Conservation (phyloP, 2,888 invertebrate species). For the Catocala sponsa region DNA sequence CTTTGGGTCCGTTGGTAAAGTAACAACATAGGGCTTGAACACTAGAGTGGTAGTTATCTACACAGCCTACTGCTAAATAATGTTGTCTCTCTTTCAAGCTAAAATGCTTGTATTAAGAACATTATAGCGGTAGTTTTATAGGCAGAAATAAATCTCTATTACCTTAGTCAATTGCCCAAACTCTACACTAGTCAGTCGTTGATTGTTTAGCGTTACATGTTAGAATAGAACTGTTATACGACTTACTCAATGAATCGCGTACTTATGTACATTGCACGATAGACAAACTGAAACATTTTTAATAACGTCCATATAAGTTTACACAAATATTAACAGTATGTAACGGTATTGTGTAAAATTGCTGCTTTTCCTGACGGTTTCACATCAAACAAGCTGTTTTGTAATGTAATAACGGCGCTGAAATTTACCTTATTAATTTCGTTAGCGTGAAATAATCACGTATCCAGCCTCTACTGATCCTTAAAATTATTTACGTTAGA, state of each 20-base stretch:
- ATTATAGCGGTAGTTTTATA: too few relatives aligned
- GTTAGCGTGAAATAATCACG: conserved; percentile 79
- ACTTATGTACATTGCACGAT: not conserved
- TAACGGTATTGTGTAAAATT: conserved; percentile 44
- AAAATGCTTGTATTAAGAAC: too few relatives aligned
- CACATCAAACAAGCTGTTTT: conserved; percentile 69
- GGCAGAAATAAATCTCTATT: too few relatives aligned
- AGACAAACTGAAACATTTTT: conserved; percentile 19
- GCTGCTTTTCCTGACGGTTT: conserved; percentile 53
- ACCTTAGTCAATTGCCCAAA: too few relatives aligned
- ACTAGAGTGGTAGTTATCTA: too few relatives aligned
- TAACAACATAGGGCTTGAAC: too few relatives aligned
- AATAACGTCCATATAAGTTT: conserved; percentile 20
- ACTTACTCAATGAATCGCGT: not conserved
- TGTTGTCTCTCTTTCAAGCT: too few relatives aligned
- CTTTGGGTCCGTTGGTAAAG: too few relatives aligned
- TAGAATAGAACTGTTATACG: not conserved
- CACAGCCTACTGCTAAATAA: too few relatives aligned
- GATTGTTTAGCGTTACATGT: too few relatives aligned
- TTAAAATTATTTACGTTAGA: conserved; percentile 74
- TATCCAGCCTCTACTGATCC: conserved; percentile 72
- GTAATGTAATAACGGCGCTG: conserved; percentile 72
- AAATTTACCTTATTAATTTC: conserved; percentile 82
- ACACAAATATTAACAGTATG: conserved; percentile 21
- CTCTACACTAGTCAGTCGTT: too few relatives aligned